Evolutionary conservation across 1,140 invertebrate genomes (phyloP), one percentile per base, ranked within the genome.

Genomic region (Melitaea cinxia): DNA sequence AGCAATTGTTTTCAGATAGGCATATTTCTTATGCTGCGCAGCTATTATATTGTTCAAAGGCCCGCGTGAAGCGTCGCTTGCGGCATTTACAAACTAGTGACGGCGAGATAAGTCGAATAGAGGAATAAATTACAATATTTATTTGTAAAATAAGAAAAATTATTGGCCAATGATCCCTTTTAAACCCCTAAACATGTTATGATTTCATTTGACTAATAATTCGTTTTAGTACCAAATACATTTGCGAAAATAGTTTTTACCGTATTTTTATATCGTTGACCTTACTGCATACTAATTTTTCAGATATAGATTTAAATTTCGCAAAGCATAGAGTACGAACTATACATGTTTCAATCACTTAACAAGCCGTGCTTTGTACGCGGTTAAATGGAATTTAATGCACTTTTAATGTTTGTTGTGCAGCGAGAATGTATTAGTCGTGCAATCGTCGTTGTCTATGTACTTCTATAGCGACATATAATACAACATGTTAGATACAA

Each of bases 381-480:
- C 59, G 65, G 75, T 75, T 82, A 83, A 85, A 83, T 85, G 78
- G 73, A 82, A 77, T 85, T 80, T 85, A 88, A 88, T 88, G 83
- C 76, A 78, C 65, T 82, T 86, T 88, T 88, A 86, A 88, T 86
- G 83, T 81, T 78, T 72, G 78, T 65, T 83, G 71, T 69, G 71
- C 75, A 80, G 70, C 75, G 74, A 39, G 66, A 70, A 75, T 66
- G 70, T 75, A 82, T 82, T 84, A 78, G 64, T 71, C 66, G 60
- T 39, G 68, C 68, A 71, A 71, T 68, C 60, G 63, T 63, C 54
- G 61, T 30, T 66, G 37, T 47, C 4, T 61, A 58, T 67, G 54
- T n/a, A n/a, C n/a, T n/a, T n/a, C n/a, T n/a, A n/a, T n/a, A n/a
- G n/a, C n/a, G n/a, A n/a, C n/a, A n/a, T n/a, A n/a, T n/a, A n/a